Conservation (phyloP, 1,140 invertebrate genomes). For the Dreissena rostriformis region DNA sequence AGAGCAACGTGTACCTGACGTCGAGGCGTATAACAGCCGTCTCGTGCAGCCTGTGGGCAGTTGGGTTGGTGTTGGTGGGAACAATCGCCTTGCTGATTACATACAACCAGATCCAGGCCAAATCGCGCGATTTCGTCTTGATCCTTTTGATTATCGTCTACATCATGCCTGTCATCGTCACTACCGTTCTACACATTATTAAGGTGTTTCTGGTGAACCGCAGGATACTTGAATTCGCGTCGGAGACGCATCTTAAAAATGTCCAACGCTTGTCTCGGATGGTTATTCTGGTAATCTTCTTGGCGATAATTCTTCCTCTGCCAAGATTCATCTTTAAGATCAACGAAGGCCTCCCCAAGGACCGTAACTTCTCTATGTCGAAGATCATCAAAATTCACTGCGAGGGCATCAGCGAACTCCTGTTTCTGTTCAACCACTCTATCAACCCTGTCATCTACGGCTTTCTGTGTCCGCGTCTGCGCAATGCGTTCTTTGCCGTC, state of each 20-base stretch:
- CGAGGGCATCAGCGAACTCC: background rate
- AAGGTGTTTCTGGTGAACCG: conserved; percentile 33
- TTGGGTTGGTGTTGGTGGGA: conserved; percentile 10
- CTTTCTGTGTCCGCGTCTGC: conserved; percentile 25
- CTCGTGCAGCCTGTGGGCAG: conserved; percentile 12
- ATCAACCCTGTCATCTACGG: conserved; percentile 47
- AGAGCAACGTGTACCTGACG: background rate
- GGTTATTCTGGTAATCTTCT: conserved; percentile 35
- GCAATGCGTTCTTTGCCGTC: background rate
- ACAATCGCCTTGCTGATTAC: conserved; percentile 3
- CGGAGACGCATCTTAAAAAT: conserved; percentile 18
- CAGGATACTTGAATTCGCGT: conserved; percentile 1
- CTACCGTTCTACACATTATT: conserved; percentile 10
- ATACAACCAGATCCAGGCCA: background rate
- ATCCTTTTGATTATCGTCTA: conserved; percentile 36
- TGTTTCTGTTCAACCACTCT: conserved; percentile 30
- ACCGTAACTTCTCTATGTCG: background rate
- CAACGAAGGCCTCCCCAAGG: background rate
- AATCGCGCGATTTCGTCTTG: conserved; percentile 11
- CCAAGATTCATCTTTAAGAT: conserved; percentile 17
- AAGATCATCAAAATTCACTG: conserved; percentile 10
- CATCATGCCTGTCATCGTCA: conserved; percentile 25
- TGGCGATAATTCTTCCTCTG: conserved; percentile 32
- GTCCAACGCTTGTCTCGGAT: conserved; percentile 51
- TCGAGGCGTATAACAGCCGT: conserved; percentile 3